A percentile compares a stretch with the other conserved stretches of the same genome.
phyloP scores from a whole-genome alignment of 2,113 vertebrate genomes.

The Chlorocebus sabaeus region DNA sequence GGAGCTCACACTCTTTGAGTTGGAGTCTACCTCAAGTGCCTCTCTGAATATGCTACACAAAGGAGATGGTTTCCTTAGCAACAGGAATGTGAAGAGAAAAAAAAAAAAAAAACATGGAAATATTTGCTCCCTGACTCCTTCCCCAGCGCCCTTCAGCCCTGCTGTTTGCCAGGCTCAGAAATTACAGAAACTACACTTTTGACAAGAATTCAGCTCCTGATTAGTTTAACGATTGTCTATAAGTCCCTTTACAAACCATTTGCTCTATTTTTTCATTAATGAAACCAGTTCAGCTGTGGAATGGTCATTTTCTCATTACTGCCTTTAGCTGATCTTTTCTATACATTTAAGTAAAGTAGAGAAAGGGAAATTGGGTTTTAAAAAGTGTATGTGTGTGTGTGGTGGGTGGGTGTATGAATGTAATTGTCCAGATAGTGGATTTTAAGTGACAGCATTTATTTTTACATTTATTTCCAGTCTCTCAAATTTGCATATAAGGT shows the following conservation, averaged over 20 bases:
- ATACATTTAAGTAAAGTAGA: background rate
- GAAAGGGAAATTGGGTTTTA: background rate
- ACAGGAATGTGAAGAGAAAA: background rate
- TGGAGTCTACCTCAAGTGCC: background rate
- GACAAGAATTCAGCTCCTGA: background rate
- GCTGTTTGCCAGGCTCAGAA: slow-evolving; percentile 4
- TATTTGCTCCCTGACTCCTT: slow-evolving; percentile 6
- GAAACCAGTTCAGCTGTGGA: background rate
- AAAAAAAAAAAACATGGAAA: background rate
- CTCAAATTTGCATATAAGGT: background rate
- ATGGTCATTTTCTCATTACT: background rate
- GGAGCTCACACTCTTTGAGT: background rate
- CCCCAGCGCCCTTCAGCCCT: background rate
- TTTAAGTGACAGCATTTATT: background rate
- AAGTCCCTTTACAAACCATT: background rate
- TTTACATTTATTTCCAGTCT: background rate
- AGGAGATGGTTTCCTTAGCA: slow-evolving; percentile 67
- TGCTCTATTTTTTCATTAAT: background rate
- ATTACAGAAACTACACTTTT: background rate
- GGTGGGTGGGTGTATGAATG: background rate
- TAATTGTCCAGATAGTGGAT: background rate
- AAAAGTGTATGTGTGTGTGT: background rate
- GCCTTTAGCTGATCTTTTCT: background rate
- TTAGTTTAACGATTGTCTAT: background rate
- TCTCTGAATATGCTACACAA: slow-evolving; percentile 20